Percentiles rank a stretch among this genome's conserved stretches.
phyloP scores from a whole-genome alignment of 2,888 invertebrate genomes.

The Ophion slaviceki region DNA sequence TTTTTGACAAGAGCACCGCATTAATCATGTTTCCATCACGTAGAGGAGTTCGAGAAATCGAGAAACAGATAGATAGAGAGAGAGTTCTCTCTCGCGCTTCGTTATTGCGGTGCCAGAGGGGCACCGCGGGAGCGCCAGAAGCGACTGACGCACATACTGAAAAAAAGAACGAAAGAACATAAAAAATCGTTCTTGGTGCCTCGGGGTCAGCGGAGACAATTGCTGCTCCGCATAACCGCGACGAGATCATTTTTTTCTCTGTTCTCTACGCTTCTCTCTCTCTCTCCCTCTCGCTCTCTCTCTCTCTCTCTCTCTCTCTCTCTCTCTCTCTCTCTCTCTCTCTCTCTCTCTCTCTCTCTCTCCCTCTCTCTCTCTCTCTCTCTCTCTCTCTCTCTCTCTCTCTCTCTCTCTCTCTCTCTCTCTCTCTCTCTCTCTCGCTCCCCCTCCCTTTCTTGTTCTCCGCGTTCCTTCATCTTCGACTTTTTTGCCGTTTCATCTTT shows the following conservation, averaged over 20 bases:
- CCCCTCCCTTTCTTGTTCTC: conserved; percentile 17
- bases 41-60: conserved; percentile 23
- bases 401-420: conserved; percentile 39
- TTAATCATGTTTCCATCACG: conserved; percentile 66
- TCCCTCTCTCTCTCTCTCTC: conserved; percentile 26
- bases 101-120: conserved; percentile 36
- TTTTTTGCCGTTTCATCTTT: conserved; percentile 44
- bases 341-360: conserved; percentile 39
- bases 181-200: conserved; percentile 63
- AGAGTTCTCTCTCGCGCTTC: conserved; percentile 43
- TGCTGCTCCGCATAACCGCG: conserved; percentile 69
- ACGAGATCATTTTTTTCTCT: conserved; percentile 68
- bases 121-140: conserved; percentile 21
- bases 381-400: conserved; percentile 13
- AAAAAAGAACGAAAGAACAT: not conserved
- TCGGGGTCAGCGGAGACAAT: conserved; percentile 70
- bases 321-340: conserved; percentile 17
- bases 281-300: conserved; percentile 38
- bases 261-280: conserved; percentile 22
- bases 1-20: conserved; percentile 66
- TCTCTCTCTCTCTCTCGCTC: conserved; percentile 22
- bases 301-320: conserved; percentile 25
- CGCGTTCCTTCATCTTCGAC: conserved; percentile 46
- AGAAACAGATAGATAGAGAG: conserved; percentile 5
- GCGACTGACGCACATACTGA: conserved; percentile 28